phyloP scores from a whole-genome alignment of 2,113 vertebrate species.

The Aptenodytes forsteri region DNA sequence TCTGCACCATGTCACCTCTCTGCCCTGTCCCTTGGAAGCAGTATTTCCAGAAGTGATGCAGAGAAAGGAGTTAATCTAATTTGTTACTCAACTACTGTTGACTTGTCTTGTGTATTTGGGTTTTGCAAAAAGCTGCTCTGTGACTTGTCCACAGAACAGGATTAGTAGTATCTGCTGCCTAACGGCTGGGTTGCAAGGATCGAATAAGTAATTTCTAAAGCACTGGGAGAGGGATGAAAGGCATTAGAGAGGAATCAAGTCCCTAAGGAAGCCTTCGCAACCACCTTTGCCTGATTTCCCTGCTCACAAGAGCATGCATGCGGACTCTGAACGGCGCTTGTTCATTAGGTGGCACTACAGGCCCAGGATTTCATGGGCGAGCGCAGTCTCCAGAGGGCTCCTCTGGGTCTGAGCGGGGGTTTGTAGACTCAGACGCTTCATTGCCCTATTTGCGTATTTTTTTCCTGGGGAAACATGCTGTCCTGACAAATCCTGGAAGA shows the following conservation, averaged over 20 bases:
- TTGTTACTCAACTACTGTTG: background rate
- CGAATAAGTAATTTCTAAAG: background rate
- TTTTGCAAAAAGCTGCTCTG: background rate
- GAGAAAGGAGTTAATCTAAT: background rate
- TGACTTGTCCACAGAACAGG: background rate
- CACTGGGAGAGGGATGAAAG: background rate
- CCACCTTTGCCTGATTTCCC: background rate
- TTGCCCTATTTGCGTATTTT: background rate
- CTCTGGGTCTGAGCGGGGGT: background rate
- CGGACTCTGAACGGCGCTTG: background rate
- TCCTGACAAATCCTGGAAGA: background rate
- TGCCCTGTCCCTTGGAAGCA: background rate
- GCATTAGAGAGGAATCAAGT: background rate
- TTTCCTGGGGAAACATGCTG: background rate
- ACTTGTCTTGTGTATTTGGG: background rate
- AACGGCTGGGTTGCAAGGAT: background rate
- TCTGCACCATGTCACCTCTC: rapidly evolving
- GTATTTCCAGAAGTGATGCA: background rate
- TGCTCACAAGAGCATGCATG: rapidly evolving
- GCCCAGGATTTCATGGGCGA: background rate
- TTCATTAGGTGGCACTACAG: constrained; percentile 66
- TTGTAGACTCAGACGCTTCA: background rate
- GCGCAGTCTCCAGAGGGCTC: background rate
- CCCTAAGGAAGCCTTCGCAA: background rate
- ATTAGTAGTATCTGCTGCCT: background rate